Evolutionary conservation across 2,113 vertebrate genomes (phyloP).

Genomic region (Excalfactoria chinensis): DNA sequence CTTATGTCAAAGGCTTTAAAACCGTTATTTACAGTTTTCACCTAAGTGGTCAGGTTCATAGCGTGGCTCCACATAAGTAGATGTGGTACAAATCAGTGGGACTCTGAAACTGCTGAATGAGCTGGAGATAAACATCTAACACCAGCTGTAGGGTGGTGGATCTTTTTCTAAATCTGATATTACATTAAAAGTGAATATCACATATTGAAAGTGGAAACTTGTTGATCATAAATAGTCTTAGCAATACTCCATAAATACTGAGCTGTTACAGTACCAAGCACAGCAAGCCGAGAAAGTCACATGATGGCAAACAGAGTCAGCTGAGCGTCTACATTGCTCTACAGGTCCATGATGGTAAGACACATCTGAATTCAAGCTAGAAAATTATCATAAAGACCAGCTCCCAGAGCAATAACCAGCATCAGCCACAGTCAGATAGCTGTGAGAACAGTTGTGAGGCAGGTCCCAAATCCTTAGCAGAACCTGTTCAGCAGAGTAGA

Average conservation of each 20-base stretch:
- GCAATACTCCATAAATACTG: background rate
- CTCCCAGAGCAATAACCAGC: background rate
- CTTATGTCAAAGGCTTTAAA: background rate
- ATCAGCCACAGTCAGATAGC: background rate
- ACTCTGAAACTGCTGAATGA: background rate
- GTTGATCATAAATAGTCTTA: background rate
- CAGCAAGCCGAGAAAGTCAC: background rate
- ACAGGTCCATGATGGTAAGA: background rate
- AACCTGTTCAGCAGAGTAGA: rapidly evolving
- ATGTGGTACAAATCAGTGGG: background rate
- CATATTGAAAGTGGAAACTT: background rate
- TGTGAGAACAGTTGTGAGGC: background rate
- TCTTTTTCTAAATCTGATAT: background rate
- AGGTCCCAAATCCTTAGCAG: background rate
- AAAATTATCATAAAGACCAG: background rate
- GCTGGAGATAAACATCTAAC: background rate
- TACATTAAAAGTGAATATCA: background rate
- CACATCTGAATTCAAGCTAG: background rate
- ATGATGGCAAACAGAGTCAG: background rate
- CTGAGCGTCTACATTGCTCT: background rate
- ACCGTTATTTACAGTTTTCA: background rate
- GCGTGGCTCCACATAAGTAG: background rate
- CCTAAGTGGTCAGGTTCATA: background rate
- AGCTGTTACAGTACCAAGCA: background rate
- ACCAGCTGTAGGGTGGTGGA: rapidly evolving